phyloP scores from a whole-genome alignment of 2,888 invertebrate genomes.

The Dioctria rufipes region DNA sequence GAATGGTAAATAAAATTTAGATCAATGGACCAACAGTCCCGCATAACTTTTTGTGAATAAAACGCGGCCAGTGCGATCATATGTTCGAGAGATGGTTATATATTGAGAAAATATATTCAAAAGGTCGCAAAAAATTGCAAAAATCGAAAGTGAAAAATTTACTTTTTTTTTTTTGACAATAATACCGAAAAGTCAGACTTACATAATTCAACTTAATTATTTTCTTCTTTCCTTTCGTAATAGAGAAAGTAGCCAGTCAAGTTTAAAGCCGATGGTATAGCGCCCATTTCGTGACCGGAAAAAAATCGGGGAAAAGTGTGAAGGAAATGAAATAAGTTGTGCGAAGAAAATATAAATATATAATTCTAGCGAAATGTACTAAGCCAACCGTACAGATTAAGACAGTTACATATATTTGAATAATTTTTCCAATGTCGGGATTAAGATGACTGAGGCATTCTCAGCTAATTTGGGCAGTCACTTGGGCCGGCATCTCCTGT shows the following conservation, averaged over 20 bases:
- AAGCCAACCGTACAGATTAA: not conserved
- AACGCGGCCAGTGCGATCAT: not conserved
- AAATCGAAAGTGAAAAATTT: slow-evolving; percentile 36
- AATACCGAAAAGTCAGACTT: slow-evolving; percentile 10
- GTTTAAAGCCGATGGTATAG: slow-evolving; percentile 7
- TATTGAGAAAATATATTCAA: too few species aligned
- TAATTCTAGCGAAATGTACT: not conserved
- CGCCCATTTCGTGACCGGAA: slow-evolving; percentile 20
- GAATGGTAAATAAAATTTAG: slow-evolving; percentile 36
- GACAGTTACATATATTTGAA: not conserved
- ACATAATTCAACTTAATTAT: slow-evolving; percentile 22
- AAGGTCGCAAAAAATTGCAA: not conserved
- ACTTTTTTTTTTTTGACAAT: slow-evolving; percentile 6
- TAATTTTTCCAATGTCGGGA: slow-evolving; percentile 36
- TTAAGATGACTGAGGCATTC: slow-evolving; percentile 71
- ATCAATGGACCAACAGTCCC: slow-evolving; percentile 27
- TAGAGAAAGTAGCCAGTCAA: slow-evolving; percentile 45
- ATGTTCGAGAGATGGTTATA: not conserved
- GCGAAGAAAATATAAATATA: not conserved
- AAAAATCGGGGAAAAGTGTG: not conserved
- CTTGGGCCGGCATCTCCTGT: slow-evolving; percentile 74
- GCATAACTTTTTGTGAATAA: slow-evolving; percentile 14
- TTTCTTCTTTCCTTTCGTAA: slow-evolving; percentile 36
- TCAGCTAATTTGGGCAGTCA: slow-evolving; percentile 70
- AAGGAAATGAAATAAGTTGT: not conserved